Base-by-base conservation (phyloP, 2,888 invertebrate genomes). In the Agrilus mali region DNA sequence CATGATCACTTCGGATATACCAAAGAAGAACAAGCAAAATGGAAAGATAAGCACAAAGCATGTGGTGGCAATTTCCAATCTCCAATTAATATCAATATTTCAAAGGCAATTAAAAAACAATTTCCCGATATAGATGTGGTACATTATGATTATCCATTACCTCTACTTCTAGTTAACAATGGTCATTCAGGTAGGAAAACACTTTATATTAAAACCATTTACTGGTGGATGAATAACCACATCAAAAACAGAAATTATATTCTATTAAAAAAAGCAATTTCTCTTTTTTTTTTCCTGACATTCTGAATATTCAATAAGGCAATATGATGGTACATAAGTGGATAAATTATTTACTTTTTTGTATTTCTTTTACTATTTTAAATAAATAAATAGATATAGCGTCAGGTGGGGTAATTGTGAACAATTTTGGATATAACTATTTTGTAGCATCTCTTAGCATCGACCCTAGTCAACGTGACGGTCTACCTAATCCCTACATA, bases 121-220 rank as follows among this genome's bases (percentile, higher is more conserved):
- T 75, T 83, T 57, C 82, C 82, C 0, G 80, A 82, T 7, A 70
- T 84, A 58, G 83, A 83, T 60, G 75, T 79, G 65, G 73, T 80
- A 51, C 79, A 81, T 12, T 84, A 81, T 64, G 81, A 80, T 57
- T 77, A 83, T 63, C 71, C 74, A 10, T 63, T 83, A 38, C 75
- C 78, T 5, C 72, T 73, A 39, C 79, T 81, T 4, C 64, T 83
- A 22, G 72, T 71, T 37, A 84, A 84, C 56, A 82, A 79, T 55
- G 83, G 83, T 4, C 81, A 83, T 62, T 81, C 83, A 55, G 82
- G 82, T 77, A 64, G 6, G 3, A 12, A 37, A 12, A 35, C 2
- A n/a, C n/a, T n/a, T n/a, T n/a, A 12, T 16, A 20, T 20, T 20
- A 6, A 20, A 20, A n/a, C n/a, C n/a, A n/a, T n/a, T n/a, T n/a